Base-by-base conservation (phyloP, 2,113 vertebrate genomes). In the Panthera uncia region DNA sequence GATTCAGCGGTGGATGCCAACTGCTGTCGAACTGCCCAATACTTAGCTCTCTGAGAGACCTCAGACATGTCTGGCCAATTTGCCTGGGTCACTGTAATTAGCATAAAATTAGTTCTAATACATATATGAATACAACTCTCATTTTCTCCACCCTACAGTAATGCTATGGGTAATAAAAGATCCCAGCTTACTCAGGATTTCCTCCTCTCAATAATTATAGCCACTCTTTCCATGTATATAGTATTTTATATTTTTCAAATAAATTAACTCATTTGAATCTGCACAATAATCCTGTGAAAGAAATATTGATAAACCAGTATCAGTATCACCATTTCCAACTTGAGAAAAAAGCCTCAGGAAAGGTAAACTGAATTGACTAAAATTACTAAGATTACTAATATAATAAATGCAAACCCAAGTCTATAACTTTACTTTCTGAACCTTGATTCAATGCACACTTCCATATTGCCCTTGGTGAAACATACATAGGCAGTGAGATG, bases 361-460 rank as follows among this genome's bases (percentile, higher is more conserved):
- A 29, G 13, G 9, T 78, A 94, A 93, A 96, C 4, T 73, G 31
- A 95, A 71, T 48, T 91, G 41, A 94, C 25, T 84, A 95, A 78
- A 23, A 69, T 85, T 97, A 63, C 48, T 92, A 94, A 82, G 19
- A 66, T 87, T 97, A 57, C 50, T 92, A 94, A 19, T 48, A 92
- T 36, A 88, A 71, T 55, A 74, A 69, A 57, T 48, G 27, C 52
- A 96, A 90, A 61, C 7, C 2, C n/a, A 82, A 29, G n/a, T 74
- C 48, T 94, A 45, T 90, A 90, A 61, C 68, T 95, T 66, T 57
- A 63, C 76, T 78, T 98, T 85, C 80, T 94, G 55, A 97, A 89
- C 94, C 57, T 85, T 85, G 69, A 63, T 48, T 27, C 2, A 61
- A 48, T 23, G 8, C 45, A 82, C 45, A 85, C 81, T 89, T 74